phyloP scores from a whole-genome alignment of 1,140 invertebrate species.

The Orius insidiosus region DNA sequence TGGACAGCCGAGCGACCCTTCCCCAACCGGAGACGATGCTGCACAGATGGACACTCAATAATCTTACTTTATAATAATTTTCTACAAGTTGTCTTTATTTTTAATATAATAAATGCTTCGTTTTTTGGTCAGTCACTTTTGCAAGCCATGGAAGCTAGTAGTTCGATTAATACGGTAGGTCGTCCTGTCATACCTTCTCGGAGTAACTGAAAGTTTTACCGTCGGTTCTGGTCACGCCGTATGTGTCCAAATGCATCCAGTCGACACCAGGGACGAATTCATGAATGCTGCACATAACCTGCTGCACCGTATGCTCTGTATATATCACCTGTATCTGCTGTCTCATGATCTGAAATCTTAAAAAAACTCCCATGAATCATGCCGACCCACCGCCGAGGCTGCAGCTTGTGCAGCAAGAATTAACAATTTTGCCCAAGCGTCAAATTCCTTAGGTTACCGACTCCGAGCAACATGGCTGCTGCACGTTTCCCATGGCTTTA shows the following conservation, averaged over 20 bases:
- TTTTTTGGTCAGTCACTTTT: too few relatives aligned
- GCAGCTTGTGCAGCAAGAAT: too few relatives aligned
- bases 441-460: too few relatives aligned
- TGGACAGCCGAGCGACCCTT: slow-evolving; percentile 1
- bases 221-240: slow-evolving; percentile 29
- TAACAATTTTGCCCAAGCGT: too few relatives aligned
- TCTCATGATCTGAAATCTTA: slow-evolving; percentile 14
- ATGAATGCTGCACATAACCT: slow-evolving; percentile 37
- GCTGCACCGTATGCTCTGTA: slow-evolving; percentile 22
- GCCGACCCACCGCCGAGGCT: too few relatives aligned
- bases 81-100: too few relatives aligned
- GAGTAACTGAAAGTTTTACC: slow-evolving; percentile 15
- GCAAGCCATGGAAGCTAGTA: slow-evolving; percentile 16
- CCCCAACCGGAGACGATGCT: slow-evolving; percentile 2
- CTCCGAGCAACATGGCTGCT: too few relatives aligned
- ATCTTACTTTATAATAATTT: background rate
- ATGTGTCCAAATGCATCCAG: slow-evolving; percentile 40
- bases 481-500: too few relatives aligned
- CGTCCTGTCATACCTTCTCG: slow-evolving; percentile 17
- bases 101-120: too few relatives aligned
- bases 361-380: too few relatives aligned
- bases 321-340: slow-evolving; percentile 3
- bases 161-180: slow-evolving; percentile 19
- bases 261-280: slow-evolving; percentile 34
- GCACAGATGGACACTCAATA: too few relatives aligned